Evolutionary conservation across 2,113 vertebrate species (phyloP).

Genomic region (Ptilonorhynchus violaceus): DNA sequence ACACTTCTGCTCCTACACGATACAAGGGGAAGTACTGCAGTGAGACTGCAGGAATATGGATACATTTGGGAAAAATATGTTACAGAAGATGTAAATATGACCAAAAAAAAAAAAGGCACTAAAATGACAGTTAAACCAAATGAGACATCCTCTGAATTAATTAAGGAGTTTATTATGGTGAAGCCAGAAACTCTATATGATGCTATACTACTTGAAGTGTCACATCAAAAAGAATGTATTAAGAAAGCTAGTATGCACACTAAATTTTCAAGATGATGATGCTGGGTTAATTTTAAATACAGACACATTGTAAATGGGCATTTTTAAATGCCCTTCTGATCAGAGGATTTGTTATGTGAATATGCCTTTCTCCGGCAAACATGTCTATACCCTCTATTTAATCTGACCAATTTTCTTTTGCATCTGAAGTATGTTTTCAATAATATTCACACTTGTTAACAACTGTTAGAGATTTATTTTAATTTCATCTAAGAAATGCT

Average conservation of each 20-base stretch:
- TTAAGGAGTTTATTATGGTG: not conserved
- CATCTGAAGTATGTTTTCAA: not conserved
- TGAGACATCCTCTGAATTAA: not conserved
- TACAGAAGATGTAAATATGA: not conserved
- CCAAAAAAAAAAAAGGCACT: not conserved
- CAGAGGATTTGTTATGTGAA: not conserved
- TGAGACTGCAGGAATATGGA: not conserved
- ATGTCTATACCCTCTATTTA: not conserved
- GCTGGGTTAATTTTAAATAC: not conserved
- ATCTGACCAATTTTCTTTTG: not conserved
- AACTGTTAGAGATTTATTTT: not conserved
- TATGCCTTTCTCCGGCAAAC: not conserved
- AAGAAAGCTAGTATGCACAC: not conserved
- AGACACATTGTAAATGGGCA: not conserved
- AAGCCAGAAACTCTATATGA: not conserved
- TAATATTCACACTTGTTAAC: not conserved
- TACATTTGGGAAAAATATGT: not conserved
- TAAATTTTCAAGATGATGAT: not conserved
- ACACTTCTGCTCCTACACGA: not conserved
- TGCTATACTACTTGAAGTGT: not conserved
- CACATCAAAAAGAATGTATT: not conserved
- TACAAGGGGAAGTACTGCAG: not conserved
- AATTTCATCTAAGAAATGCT: not conserved
- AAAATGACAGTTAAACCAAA: not conserved
- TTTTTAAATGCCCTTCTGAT: not conserved